Percentiles rank a stretch among this genome's conserved stretches.
These are phyloP conservation scores for Ectemnius lituratus DNA, from an alignment of 2,888 invertebrate genomes.

Conservation along the genomic window DNA sequence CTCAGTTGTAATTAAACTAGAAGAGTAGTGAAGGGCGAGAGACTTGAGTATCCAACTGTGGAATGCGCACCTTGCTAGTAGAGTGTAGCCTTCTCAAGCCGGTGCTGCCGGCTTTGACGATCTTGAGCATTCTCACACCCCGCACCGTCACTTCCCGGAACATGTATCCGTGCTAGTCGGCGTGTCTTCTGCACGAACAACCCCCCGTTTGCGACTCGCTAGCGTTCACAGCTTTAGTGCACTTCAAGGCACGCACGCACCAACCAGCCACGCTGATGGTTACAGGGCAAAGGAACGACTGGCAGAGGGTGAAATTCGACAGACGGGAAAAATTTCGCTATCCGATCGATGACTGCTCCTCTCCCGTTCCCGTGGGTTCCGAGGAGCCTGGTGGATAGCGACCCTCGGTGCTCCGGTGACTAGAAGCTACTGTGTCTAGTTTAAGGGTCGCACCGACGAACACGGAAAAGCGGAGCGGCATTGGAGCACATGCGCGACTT, in stretches of 20 bases:
- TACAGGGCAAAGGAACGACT: too few relatives aligned
- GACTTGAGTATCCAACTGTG: too few relatives aligned
- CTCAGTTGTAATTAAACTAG: too few relatives aligned
- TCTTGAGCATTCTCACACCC: constrained; percentile 59
- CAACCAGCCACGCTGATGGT: too few relatives aligned
- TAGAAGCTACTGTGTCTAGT: constrained; percentile 57
- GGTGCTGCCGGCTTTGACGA: constrained; percentile 55
- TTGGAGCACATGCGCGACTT: constrained; percentile 64
- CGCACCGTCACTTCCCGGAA: constrained; percentile 15
- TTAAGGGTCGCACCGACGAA: constrained; percentile 50
- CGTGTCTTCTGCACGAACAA: too few relatives aligned
- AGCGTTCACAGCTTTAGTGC: too few relatives aligned
- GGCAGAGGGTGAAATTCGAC: too few relatives aligned
- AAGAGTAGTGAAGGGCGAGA: too few relatives aligned
- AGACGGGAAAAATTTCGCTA: too few relatives aligned
- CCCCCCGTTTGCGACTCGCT: too few relatives aligned
- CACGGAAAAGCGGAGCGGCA: constrained; percentile 36
- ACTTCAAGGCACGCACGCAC: too few relatives aligned
- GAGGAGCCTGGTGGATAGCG: constrained; percentile 33
- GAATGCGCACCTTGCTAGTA: constrained; percentile 58
- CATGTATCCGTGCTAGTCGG: constrained; percentile 12
- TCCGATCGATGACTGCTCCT: not conserved
- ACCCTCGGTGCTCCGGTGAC: constrained; percentile 59
- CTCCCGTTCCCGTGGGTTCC: not conserved
- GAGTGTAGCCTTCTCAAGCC: constrained; percentile 63